Evolutionary conservation across 2,888 invertebrate species (phyloP).

Genomic region (Diplazon laetatorius): DNA sequence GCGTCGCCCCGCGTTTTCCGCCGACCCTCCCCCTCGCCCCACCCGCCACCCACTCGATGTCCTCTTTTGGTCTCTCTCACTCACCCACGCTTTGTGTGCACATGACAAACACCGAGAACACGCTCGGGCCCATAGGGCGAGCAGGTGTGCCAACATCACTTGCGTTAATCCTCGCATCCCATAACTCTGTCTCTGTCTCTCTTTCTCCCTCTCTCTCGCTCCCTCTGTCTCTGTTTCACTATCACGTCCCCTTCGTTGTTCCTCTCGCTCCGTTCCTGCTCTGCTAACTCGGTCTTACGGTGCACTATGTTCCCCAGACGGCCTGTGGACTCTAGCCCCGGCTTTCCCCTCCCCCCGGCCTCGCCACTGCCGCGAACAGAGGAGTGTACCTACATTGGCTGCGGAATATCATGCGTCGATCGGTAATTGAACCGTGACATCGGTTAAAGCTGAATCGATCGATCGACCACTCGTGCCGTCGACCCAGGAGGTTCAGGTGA

Average conservation of each 20-base stretch:
- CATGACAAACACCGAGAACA: slow-evolving; percentile 66
- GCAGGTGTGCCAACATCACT: slow-evolving; percentile 79
- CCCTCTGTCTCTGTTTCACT: slow-evolving; percentile 25
- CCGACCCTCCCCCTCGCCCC: no score
- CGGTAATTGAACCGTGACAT: slow-evolving; percentile 72
- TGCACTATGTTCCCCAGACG: slow-evolving; percentile 12
- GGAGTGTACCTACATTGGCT: slow-evolving; percentile 44
- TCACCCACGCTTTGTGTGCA: slow-evolving; percentile 59
- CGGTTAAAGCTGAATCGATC: slow-evolving; percentile 63
- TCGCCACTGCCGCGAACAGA: slow-evolving; percentile 12
- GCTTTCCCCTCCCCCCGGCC: neutral
- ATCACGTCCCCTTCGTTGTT: slow-evolving; percentile 11
- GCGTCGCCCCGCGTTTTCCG: slow-evolving; percentile 9
- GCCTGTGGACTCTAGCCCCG: slow-evolving; percentile 46
- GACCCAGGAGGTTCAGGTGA: slow-evolving; percentile 2
- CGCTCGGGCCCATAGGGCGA: slow-evolving; percentile 65
- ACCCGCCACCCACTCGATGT: no score
- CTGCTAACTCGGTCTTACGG: slow-evolving; percentile 34
- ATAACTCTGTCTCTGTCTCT: slow-evolving; percentile 67
- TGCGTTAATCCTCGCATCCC: slow-evolving; percentile 76
- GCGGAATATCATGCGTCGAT: slow-evolving; percentile 71
- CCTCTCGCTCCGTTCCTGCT: slow-evolving; percentile 27
- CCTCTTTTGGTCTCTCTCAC: slow-evolving; percentile 53
- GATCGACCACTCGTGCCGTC: slow-evolving; percentile 50
- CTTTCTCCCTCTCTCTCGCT: slow-evolving; percentile 31